Conservation (phyloP, 2,797 vertebrate genomes). For the Arrhamphus sclerolepis region DNA sequence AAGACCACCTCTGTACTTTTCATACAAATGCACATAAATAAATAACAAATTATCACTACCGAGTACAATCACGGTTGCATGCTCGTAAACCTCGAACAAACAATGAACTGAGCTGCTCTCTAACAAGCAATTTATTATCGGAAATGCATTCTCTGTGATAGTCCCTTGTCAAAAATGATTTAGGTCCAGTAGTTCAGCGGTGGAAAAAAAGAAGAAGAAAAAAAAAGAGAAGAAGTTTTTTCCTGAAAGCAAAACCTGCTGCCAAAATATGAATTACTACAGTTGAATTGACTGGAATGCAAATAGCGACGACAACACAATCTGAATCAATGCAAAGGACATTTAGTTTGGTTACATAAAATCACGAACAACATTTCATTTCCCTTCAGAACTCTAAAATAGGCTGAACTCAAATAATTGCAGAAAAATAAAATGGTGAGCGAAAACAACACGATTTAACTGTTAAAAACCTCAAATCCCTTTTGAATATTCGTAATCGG, state of each 20-base stretch:
- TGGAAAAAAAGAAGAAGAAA: no score
- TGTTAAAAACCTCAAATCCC: neutral
- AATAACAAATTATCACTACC: conserved; percentile 29
- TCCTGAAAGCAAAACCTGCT: conserved; percentile 9
- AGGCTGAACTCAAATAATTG: conserved; percentile 14
- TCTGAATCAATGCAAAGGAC: conserved; percentile 21
- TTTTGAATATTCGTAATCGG: conserved; percentile 13
- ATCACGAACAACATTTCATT: conserved; percentile 14
- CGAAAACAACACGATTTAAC: conserved; percentile 24
- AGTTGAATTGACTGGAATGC: conserved; percentile 1
- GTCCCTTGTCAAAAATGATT: conserved; percentile 67
- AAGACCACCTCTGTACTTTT: neutral
- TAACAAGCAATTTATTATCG: conserved; percentile 30
- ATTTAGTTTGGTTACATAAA: conserved; percentile 28
- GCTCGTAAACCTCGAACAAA: conserved; percentile 16
- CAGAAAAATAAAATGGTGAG: conserved; percentile 30
- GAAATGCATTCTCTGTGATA: conserved; percentile 62
- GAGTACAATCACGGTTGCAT: conserved; percentile 16
- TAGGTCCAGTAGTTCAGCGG: conserved; percentile 45
- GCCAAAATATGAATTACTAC: conserved; percentile 1
- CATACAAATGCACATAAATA: conserved; percentile 5
- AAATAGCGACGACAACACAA: conserved; percentile 3
- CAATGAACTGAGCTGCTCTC: conserved; percentile 25
- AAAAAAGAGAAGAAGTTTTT: conserved; percentile 38
- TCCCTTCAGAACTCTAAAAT: conserved; percentile 23